Conservation (phyloP, 2,888 invertebrate species). For the Cantharis nigra region DNA sequence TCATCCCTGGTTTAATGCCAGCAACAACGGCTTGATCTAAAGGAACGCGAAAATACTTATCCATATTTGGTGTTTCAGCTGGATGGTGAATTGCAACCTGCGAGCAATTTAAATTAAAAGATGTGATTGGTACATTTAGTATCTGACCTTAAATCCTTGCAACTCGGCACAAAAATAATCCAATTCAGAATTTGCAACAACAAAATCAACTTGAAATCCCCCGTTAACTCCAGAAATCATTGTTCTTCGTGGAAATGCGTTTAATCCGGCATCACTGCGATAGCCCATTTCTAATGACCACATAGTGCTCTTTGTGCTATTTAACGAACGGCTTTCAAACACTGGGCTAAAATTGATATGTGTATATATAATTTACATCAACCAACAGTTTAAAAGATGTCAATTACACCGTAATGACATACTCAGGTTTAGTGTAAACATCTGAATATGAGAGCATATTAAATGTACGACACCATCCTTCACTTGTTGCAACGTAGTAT, state of each 20-base stretch:
- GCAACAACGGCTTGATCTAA: slow-evolving; percentile 37
- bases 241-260: slow-evolving; percentile 9
- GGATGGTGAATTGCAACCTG: slow-evolving; percentile 46
- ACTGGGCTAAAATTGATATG: not conserved
- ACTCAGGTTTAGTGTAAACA: slow-evolving; percentile 57
- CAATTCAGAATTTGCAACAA: slow-evolving; percentile 52
- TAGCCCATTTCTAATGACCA: slow-evolving; percentile 6
- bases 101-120: not conserved
- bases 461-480: slow-evolving; percentile 71
- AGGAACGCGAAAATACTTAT: slow-evolving; percentile 38
- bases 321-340: no score
- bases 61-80: slow-evolving; percentile 41
- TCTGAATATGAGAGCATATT: slow-evolving; percentile 65
- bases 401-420: slow-evolving; percentile 59
- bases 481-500: not conserved
- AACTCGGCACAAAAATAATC: slow-evolving; percentile 61
- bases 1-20: slow-evolving; percentile 36
- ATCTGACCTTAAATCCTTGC: slow-evolving; percentile 12
- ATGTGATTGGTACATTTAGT: not conserved
- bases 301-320: not conserved
- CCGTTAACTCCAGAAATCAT: not conserved
- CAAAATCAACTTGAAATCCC: not conserved
- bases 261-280: not conserved
- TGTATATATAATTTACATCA: not conserved
- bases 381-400: not conserved